Evolutionary conservation across 1,140 invertebrate species (phyloP).

Genomic region (Aphis gossypii): DNA sequence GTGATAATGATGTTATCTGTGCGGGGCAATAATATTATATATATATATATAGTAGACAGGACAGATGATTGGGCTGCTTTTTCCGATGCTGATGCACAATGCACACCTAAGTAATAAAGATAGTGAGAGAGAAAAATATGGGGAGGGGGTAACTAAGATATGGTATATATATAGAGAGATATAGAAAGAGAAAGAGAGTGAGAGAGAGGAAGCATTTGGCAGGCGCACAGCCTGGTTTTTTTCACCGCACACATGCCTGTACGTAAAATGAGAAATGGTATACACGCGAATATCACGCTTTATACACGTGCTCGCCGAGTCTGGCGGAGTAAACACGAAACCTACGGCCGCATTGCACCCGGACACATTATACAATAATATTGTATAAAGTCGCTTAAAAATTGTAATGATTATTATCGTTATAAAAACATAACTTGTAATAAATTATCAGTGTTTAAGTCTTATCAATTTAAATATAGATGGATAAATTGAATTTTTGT

Average conservation of each 20-base stretch:
- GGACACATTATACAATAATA: background rate
- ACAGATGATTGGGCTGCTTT: background rate
- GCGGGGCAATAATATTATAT: background rate
- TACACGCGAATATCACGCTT: constrained; percentile 48
- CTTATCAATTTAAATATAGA: too few relatives aligned
- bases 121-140: background rate
- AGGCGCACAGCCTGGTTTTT: constrained; percentile 15
- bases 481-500: background rate
- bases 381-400: background rate
- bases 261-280: constrained; percentile 50
- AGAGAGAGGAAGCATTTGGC: background rate
- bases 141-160: too few relatives aligned
- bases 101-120: background rate
- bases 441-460: background rate
- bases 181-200: background rate
- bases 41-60: background rate
- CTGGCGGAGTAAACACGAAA: background rate
- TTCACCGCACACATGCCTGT: background rate
- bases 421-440: background rate
- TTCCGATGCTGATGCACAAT: background rate
- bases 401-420: background rate
- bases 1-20: background rate
- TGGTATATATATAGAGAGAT: too few relatives aligned
- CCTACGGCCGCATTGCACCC: background rate
- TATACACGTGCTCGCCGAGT: constrained; percentile 24